A percentile compares a stretch with the other conserved stretches of the same genome.
Conservation (phyloP, 35 echinoderm and acorn worm species). For the Ophiothrix spiculata region DNA sequence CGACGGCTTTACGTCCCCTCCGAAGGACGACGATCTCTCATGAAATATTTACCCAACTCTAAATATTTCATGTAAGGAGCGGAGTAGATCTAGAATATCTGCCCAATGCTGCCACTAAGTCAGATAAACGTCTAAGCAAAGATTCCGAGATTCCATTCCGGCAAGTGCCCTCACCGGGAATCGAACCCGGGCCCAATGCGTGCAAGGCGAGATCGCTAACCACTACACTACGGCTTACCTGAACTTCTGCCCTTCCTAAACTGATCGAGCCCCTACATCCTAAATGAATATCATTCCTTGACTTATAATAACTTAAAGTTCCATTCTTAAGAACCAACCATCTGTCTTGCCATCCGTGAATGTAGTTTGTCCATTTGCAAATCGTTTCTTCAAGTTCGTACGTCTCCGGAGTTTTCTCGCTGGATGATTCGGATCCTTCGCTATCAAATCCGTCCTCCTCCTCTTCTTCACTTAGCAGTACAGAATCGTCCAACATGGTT, state of each 20-base stretch:
- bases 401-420: constrained; percentile 20
- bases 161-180: too few relatives aligned
- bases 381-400: constrained; percentile 83
- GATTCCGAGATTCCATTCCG: too few relatives aligned
- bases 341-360: constrained; percentile 97
- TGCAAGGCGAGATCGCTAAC: too few relatives aligned
- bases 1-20: too few relatives aligned
- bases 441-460: constrained; percentile 65
- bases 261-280: constrained; percentile 93
- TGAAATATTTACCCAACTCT: too few relatives aligned
- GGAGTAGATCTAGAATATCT: too few relatives aligned
- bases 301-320: constrained; percentile 85
- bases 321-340: constrained; percentile 92
- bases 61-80: too few relatives aligned
- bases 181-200: too few relatives aligned
- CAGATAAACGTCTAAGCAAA: too few relatives aligned
- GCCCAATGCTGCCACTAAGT: too few relatives aligned
- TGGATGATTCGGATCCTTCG: constrained; percentile 49
- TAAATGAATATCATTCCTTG: constrained; percentile 73
- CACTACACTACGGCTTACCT: constrained; percentile 69
- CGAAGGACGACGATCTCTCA: too few relatives aligned
- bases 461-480: constrained; percentile 61
- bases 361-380: constrained; percentile 99
- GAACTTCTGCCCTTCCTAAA: constrained; percentile 83
- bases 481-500: constrained; percentile 45